Conservation (phyloP, 2,797 vertebrate genomes). For the Microtus agrestis region DNA sequence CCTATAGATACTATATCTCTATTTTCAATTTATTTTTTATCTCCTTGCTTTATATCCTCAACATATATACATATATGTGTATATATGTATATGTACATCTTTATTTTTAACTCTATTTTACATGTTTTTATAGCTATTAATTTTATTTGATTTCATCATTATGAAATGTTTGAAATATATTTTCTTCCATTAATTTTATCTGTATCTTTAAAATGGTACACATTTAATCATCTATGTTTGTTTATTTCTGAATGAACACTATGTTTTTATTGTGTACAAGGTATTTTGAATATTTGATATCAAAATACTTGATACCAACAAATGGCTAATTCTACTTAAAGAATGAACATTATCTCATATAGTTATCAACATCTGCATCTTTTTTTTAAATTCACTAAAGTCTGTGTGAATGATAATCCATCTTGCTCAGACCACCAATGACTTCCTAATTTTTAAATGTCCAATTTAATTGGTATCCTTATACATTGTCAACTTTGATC, state of each 20-base stretch:
- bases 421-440: not conserved
- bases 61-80: not conserved
- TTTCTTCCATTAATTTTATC: not conserved
- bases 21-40: conserved; percentile 24
- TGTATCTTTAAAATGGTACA: not conserved
- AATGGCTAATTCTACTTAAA: not conserved
- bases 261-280: not conserved
- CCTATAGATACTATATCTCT: not conserved
- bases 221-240: not conserved
- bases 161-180: conserved; percentile 25
- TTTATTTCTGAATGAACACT: not conserved
- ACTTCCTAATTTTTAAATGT: conserved; percentile 43
- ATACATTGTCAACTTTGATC: not conserved
- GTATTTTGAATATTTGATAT: not conserved
- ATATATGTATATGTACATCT: not conserved
- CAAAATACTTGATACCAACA: not conserved
- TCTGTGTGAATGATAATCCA: not conserved
- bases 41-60: not conserved
- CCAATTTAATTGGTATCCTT: not conserved
- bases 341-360: not conserved
- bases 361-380: not conserved
- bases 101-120: not conserved
- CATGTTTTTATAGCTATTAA: not conserved
- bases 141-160: not conserved
- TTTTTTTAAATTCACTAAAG: conserved; percentile 46